phyloP scores from a whole-genome alignment of 2,797 vertebrate species.

The Anomalospiza imberbis region DNA sequence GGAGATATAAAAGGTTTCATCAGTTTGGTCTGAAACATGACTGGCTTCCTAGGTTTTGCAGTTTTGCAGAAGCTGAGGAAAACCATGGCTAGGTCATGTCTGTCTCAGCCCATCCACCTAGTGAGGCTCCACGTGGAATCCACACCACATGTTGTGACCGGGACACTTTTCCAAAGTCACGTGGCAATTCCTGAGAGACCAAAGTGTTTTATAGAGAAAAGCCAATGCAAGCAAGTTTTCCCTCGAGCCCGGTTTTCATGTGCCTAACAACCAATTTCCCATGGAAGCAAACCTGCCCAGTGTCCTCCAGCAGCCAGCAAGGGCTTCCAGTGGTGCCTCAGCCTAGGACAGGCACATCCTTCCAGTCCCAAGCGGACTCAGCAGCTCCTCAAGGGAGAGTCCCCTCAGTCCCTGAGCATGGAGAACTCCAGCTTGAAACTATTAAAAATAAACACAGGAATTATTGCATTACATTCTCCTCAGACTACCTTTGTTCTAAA shows the following conservation, averaged over 20 bases:
- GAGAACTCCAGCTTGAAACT: neutral
- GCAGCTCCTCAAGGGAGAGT: neutral
- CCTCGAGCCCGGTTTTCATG: neutral
- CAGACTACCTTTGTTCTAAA: neutral
- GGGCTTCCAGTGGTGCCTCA: neutral
- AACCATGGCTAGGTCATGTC: neutral
- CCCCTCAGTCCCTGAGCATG: neutral
- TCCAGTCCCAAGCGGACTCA: neutral
- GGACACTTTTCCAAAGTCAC: neutral
- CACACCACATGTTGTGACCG: neutral
- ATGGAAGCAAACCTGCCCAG: fast-evolving
- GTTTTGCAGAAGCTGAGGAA: neutral
- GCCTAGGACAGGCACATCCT: neutral
- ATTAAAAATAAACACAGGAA: neutral
- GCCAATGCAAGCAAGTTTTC: neutral
- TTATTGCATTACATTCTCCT: neutral
- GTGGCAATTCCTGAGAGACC: neutral
- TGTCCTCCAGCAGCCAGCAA: neutral
- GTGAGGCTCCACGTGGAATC: neutral
- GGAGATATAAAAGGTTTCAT: neutral
- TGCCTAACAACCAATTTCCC: neutral
- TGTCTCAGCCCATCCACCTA: neutral
- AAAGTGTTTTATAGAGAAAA: neutral
- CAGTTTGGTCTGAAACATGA: neutral
- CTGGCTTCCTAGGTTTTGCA: neutral